Base-by-base conservation (phyloP, 2,113 vertebrate species). In the Heterotilapia buettikoferi region DNA sequence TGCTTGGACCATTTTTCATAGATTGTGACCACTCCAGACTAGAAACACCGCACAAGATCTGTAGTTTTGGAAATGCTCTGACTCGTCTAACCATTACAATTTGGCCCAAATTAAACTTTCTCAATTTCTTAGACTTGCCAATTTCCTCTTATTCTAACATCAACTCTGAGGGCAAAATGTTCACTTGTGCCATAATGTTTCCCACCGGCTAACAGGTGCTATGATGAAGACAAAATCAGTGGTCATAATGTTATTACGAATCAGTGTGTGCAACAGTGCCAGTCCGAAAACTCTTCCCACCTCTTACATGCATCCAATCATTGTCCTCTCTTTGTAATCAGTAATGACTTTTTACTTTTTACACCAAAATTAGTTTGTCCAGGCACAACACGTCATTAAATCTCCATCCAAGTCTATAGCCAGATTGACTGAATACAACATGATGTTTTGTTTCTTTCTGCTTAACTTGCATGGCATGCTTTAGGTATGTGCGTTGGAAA, bases 51-150 rank as follows among this genome's bases (percentile, higher is more conserved):
- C 59, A 10, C 59, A 61, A 33, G 59, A 19, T 33, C 59, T 61
- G 59, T 29, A 61, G 59, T 61, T 61, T 61, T 19, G 0, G 59
- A 61, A 61, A 33, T 11, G 1, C 16, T 61, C 59, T 6, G 59
- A 61, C 59, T 4, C 4, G 0, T 9, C 57, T 6, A 61, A 61
- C 16, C 29, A 33, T 61, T 61, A 6, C n/a, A n/a, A n/a, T n/a
- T n/a, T n/a, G n/a, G n/a, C n/a, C n/a, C n/a, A n/a, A n/a, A n/a
- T n/a, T n/a, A n/a, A n/a, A n/a, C n/a, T n/a, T n/a, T n/a, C n/a
- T n/a, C 2, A 61, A 61, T 33, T 19, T 63, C 16, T 63, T 63
- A 63, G 1, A 61, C 29, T 6, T 61, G 29, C 29, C 9, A 19
- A 33, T 33, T 63, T 63, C 33, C 16, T 63, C 57, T 19, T 0